Conservation (phyloP, 2,113 vertebrate genomes). For the Heteronetta atricapilla region DNA sequence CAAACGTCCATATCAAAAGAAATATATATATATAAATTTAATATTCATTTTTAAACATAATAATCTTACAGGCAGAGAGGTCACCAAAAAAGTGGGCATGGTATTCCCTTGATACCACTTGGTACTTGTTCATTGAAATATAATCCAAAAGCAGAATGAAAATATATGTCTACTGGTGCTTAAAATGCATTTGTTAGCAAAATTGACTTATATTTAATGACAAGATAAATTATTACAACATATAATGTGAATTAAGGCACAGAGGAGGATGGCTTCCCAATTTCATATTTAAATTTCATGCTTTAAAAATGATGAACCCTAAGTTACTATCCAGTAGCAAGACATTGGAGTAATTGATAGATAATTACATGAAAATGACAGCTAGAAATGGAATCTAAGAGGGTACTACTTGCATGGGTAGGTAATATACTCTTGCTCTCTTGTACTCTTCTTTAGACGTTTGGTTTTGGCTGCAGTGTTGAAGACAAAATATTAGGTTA, state of each 20-base stretch:
- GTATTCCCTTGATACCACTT: background rate
- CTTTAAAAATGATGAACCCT: background rate
- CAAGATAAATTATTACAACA: background rate
- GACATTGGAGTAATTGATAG: background rate
- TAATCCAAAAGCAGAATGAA: background rate
- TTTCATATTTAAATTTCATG: background rate
- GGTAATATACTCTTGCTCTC: background rate
- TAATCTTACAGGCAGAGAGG: background rate
- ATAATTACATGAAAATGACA: background rate
- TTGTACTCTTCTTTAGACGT: background rate
- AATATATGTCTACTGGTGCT: background rate
- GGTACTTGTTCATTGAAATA: background rate
- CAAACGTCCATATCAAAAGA: background rate
- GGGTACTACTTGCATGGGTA: rapidly evolving
- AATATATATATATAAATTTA: too few species aligned
- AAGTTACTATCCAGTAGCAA: background rate
- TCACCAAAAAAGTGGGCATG: background rate
- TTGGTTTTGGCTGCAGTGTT: rapidly evolving
- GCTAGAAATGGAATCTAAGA: background rate
- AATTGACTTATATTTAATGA: background rate
- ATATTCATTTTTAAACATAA: background rate
- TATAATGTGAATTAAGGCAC: background rate
- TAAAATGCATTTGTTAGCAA: background rate
- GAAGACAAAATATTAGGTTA: background rate
- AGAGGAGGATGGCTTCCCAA: background rate